Evolutionary conservation across 2,113 vertebrate species (phyloP), one percentile per base, ranked within the genome.

Genomic region (Equus przewalskii): DNA sequence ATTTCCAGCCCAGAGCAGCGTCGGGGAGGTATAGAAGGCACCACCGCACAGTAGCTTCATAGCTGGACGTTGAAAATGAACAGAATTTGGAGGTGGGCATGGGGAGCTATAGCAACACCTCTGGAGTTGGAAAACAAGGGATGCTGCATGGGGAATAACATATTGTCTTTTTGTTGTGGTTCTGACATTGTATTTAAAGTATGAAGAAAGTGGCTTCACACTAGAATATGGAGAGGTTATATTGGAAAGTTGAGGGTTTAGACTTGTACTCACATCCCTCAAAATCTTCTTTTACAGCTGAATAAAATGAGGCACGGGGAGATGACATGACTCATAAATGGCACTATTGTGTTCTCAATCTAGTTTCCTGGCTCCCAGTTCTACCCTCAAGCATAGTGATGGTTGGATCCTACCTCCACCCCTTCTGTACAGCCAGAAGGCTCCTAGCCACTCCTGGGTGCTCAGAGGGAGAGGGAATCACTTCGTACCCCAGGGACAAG

Each of bases 391-490:
- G 12, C 4, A 46, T 0, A 36, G 7, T 65, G 26, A 21, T 44
- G 15, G 44, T n/a, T 2, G 2, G 12, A 9, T 18, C 30, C 65
- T 41, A 62, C 28, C 7, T 12, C 24, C 11, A 10, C 21, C 28
- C 1, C 0, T 36, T 33, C 3, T 0, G 18, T 33, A 6, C 2
- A 46, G 46, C 19, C 44, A 9, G 16, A 24, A 72, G 49, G 24
- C 6, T 28, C 21, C 56, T 4, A 19, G 11, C 16, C 21, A 22
- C 49, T 15, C 2, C 21, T 22, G 5, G 2, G 26, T 64, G 30
- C 22, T 96, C 36, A 46, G 51, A 69, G 33, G 22, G 3, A 84
- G 3, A 49, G 3, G 64, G 16, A 12, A 64, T 60, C 79, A 26
- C 49, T 60, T 86, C 67, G 21, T 3, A 46, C 3, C 10, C 36